Base-by-base conservation (phyloP, 2,797 vertebrate species). In the Anniella stebbinsi region DNA sequence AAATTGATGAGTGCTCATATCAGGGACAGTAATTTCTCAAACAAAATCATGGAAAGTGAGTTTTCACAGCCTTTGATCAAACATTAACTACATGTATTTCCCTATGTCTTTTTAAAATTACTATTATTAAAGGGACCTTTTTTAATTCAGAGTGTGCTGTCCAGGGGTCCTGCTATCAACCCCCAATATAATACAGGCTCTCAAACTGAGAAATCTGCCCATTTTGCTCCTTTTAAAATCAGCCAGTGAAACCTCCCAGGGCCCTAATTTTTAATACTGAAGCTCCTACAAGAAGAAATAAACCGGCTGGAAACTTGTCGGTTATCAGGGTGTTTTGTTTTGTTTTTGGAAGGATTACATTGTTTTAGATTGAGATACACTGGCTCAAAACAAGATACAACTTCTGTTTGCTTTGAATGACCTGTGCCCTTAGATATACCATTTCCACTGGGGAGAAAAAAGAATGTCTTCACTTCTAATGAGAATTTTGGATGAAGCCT, bases 21-120 rank as follows among this genome's bases (percentile, higher is more conserved):
- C 91, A 93, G 23, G 73, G 88, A 23, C 90, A 86, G 36, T 87
- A 92, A 89, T 92, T 88, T 85, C 81, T 95, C 87, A 87, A 7
- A 15, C 0, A n/a, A 30, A 78, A 89, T 86, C 21, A 17, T 36
- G 88, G 89, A 76, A 91, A 76, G 30, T n/a, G 78, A 90, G 77
- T 2, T 91, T 92, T 89, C 80, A 23, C 66, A 66, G 36, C 45
- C n/a, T 84, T 93, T 92, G 88, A 92, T 88, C 92, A 92, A 91
- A 96, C 87, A 78, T 93, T 90, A 95, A 80, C 82, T 80, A n/a
- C 0, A 38, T 4, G 63, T 33, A 76, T 89, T 89, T 93, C 6
- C 23, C 63, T 83, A 38, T 89, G 67, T 73, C 1, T 60, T 82
- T 76, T 51, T 25, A 38, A 38, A 38, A 36, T 45, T 45, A 45